These are phyloP conservation scores for Clavelina lepadiformis DNA, from an alignment of 23 tunicate genomes.

Conservation along the genomic window DNA sequence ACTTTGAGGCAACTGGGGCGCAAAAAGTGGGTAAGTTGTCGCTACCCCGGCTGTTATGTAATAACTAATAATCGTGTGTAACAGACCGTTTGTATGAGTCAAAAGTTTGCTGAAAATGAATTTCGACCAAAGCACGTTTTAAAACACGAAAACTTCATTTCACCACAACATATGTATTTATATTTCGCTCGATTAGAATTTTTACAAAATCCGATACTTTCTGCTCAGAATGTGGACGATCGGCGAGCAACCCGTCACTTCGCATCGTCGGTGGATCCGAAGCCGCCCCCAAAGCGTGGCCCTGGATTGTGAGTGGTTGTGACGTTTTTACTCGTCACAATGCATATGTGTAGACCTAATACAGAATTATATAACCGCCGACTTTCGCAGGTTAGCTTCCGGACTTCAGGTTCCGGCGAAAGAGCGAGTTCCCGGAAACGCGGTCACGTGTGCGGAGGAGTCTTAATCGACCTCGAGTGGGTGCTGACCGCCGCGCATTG, in stretches of 20 bases:
- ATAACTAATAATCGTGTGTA: background rate
- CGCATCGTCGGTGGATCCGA: conserved; percentile 46
- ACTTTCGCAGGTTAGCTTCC: conserved; percentile 4
- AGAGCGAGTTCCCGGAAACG: too few relatives aligned
- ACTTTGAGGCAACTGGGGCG: too few relatives aligned
- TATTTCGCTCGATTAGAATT: too few relatives aligned
- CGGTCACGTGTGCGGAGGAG: conserved; percentile 67
- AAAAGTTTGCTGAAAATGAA: background rate
- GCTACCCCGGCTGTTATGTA: too few relatives aligned
- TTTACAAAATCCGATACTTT: background rate
- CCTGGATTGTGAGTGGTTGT: conserved; percentile 57
- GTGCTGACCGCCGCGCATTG: conserved; percentile 83
- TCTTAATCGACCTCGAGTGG: conserved; percentile 35
- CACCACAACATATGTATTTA: background rate
- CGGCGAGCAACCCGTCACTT: background rate
- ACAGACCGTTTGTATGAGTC: background rate
- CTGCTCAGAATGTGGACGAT: conserved; percentile 14
- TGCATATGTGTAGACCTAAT: background rate
- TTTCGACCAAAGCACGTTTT: too few relatives aligned
- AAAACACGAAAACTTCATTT: too few relatives aligned
- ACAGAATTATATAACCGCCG: conserved; percentile 33
- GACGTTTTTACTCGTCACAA: background rate
- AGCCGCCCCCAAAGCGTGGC: conserved; percentile 34
- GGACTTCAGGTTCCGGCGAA: background rate
- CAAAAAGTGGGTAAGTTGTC: too few relatives aligned